phyloP scores from a whole-genome alignment of 2,797 vertebrate species.

The Astyanax mexicanus region DNA sequence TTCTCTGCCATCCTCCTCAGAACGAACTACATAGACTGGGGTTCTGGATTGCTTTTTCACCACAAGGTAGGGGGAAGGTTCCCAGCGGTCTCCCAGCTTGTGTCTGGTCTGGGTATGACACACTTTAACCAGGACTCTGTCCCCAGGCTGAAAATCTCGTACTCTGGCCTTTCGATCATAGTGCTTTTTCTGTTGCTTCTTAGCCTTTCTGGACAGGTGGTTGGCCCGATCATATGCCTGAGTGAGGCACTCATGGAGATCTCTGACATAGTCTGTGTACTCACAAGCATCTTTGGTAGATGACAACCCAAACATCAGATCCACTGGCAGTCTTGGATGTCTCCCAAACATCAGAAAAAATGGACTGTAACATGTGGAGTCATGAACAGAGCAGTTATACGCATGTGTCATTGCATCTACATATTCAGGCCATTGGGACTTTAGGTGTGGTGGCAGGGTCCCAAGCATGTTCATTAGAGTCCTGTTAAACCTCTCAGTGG shows the following conservation, averaged over 20 bases:
- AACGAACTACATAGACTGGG: neutral
- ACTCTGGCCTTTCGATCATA: neutral
- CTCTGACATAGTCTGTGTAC: slow-evolving; percentile 28
- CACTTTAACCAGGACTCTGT: neutral
- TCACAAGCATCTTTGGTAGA: neutral
- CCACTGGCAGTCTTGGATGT: slow-evolving; percentile 37
- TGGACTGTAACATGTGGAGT: slow-evolving; percentile 54
- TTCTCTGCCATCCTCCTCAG: neutral
- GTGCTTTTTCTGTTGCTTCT: neutral
- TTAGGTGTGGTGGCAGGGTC: slow-evolving; percentile 51
- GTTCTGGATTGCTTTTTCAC: neutral
- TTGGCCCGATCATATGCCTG: neutral
- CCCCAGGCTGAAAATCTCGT: neutral
- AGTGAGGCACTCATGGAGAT: neutral
- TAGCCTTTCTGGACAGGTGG: neutral
- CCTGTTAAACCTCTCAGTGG: slow-evolving; percentile 44
- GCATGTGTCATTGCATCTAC: slow-evolving; percentile 58
- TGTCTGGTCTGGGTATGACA: neutral
- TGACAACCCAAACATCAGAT: slow-evolving; percentile 32
- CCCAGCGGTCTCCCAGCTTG: neutral
- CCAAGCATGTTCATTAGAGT: slow-evolving; percentile 58
- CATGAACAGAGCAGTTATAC: slow-evolving; percentile 54
- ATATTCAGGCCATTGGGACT: slow-evolving; percentile 53
- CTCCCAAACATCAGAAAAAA: slow-evolving; percentile 56
- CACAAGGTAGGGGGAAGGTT: neutral